Evolutionary conservation across 2,888 invertebrate species (phyloP), one percentile per base, ranked within the genome.

Genomic region (Galerucella calmariensis): DNA sequence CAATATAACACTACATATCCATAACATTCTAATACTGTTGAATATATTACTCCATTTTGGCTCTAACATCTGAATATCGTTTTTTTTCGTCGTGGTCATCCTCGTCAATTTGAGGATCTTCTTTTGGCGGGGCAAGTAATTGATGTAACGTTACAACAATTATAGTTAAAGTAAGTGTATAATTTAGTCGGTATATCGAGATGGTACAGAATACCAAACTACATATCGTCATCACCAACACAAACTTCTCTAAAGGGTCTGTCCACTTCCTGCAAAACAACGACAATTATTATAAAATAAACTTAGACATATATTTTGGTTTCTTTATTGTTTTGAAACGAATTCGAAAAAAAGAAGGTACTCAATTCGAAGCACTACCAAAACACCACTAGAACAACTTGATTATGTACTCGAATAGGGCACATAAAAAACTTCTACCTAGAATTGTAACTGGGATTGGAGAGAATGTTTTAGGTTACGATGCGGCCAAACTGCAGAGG

Each of bases 201-300:
- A 91, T 88, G 24, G 92, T 91, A 2, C 92, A 91, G 77, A 92
- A 89, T 8, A 91, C 87, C 75, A 93, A 84, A 67, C 90, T 88
- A 35, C 90, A 83, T 9, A 91, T 86, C 16, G 92, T 90, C 81
- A 90, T 85, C 0, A 88, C 83, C 77, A 91, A 91, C 16, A 92
- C 82, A 20, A 91, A 76, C 11, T 88, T 83, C 27, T 89, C 84
- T 1, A 91, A 79, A 46, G 85, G 82, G 24, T 88, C 87, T 78
- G 90, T 90, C 81, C 88, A 86, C 77, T 84, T 87, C 82, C 91
- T 91, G 86, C 75, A 89, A 90, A 72, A 69, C 16, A 20, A 56
- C 20, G 12, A 12, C 12, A 51, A 16, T 56, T 16, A 56, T 9
- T 20, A 20, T 16, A 61, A 62, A 27, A 48, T 65, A 11, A 58